A percentile compares a stretch with the other conserved stretches of the same genome.
Evolutionary conservation across 1,140 invertebrate genomes (phyloP).

Genomic region (Bombus sylvicola): DNA sequence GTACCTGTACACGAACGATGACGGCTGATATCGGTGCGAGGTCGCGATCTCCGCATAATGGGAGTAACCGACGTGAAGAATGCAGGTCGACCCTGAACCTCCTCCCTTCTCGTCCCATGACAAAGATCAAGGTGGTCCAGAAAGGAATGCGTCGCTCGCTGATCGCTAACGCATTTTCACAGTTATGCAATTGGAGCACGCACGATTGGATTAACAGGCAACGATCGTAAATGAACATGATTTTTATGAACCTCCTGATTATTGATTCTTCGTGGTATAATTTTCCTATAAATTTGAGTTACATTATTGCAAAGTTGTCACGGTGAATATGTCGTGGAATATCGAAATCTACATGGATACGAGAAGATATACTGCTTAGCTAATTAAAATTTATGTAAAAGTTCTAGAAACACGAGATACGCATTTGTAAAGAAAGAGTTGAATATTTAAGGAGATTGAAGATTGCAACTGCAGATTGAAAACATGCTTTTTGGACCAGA

Average conservation of each 20-base stretch:
- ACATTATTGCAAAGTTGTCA: neutral
- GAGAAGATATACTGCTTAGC: neutral
- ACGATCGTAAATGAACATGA: neutral
- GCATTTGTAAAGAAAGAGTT: too few relatives aligned
- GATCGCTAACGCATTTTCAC: slow-evolving; percentile 52
- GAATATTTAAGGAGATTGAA: too few relatives aligned
- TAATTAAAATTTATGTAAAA: too few relatives aligned
- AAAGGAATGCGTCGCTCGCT: slow-evolving; percentile 34
- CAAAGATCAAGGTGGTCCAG: slow-evolving; percentile 71
- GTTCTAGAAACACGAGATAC: too few relatives aligned
- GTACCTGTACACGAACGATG: slow-evolving; percentile 51
- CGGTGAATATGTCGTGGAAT: neutral
- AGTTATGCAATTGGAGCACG: slow-evolving; percentile 52
- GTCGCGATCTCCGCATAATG: slow-evolving; percentile 64
- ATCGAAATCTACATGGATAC: neutral
- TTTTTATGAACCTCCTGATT: neutral
- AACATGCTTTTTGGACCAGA: too few relatives aligned
- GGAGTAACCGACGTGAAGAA: slow-evolving; percentile 69
- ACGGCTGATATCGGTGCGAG: slow-evolving; percentile 59
- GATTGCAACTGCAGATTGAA: too few relatives aligned
- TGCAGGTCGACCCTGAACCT: slow-evolving; percentile 70
- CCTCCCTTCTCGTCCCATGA: slow-evolving; percentile 42
- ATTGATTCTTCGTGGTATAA: neutral
- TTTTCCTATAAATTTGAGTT: too few relatives aligned
- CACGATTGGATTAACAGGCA: neutral